Conservation (phyloP, 2,888 invertebrate species). For the Pherbina coryleti region DNA sequence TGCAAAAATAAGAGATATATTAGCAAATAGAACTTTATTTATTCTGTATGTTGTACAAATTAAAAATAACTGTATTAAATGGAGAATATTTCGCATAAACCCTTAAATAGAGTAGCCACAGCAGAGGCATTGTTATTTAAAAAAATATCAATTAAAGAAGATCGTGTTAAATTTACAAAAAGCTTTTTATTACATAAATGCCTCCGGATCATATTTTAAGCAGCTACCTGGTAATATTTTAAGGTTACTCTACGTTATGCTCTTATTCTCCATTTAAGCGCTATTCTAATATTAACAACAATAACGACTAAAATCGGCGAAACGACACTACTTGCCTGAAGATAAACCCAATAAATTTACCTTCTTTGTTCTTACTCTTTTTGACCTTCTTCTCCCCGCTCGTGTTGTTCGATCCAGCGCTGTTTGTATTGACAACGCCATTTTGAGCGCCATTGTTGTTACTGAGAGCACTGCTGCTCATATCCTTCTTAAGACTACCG, state of each 20-base stretch:
- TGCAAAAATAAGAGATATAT: slow-evolving; percentile 57
- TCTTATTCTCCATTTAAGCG: slow-evolving; percentile 43
- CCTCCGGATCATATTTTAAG: not conserved
- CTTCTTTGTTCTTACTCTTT: slow-evolving; percentile 71
- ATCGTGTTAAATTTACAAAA: no score
- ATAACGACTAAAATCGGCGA: slow-evolving; percentile 59
- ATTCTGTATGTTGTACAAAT: slow-evolving; percentile 45
- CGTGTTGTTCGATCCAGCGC: slow-evolving; percentile 57
- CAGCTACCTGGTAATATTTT: not conserved
- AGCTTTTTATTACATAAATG: not conserved
- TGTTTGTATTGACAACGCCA: slow-evolving; percentile 52
- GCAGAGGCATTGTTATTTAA: not conserved
- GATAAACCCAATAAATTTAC: slow-evolving; percentile 69
- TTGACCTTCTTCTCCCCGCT: slow-evolving; percentile 69
- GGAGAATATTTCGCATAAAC: slow-evolving; percentile 14
- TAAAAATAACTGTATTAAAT: slow-evolving; percentile 49
- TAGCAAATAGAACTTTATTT: slow-evolving; percentile 41
- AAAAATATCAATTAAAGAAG: no score
- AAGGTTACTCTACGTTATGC: not conserved
- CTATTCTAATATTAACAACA: slow-evolving; percentile 48
- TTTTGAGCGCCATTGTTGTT: slow-evolving; percentile 53
- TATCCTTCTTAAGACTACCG: slow-evolving; percentile 51
- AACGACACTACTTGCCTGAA: slow-evolving; percentile 57
- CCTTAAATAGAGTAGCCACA: not conserved
- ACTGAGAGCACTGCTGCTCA: slow-evolving; percentile 45